Conservation (phyloP, 2,888 invertebrate species). For the Melipona beecheii region DNA sequence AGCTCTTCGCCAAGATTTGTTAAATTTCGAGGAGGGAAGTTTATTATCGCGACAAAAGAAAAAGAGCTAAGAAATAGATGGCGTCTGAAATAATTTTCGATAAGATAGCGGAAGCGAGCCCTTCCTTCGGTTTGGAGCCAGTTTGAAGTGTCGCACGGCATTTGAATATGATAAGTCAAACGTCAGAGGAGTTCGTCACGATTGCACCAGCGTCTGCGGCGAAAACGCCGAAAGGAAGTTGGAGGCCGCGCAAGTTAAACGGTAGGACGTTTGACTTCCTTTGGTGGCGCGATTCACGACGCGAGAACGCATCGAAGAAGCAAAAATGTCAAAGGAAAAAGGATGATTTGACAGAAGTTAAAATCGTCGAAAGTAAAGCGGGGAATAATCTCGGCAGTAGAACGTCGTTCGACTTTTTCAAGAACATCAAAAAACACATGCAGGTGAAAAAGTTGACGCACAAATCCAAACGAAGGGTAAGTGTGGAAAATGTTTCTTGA, state of each 20-base stretch:
- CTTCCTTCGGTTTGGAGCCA: slow-evolving; percentile 23
- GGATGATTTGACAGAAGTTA: slow-evolving; percentile 41
- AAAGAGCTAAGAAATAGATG: slow-evolving; percentile 51
- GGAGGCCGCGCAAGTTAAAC: slow-evolving; percentile 65
- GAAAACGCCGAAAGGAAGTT: slow-evolving; percentile 45
- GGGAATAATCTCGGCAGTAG: slow-evolving; percentile 54
- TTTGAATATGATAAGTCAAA: slow-evolving; percentile 60
- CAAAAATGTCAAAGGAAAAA: slow-evolving; percentile 40
- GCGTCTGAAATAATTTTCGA: slow-evolving; percentile 50
- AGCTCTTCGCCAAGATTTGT: not conserved
- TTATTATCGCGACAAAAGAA: slow-evolving; percentile 7
- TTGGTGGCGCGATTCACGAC: slow-evolving; percentile 61
- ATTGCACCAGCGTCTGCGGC: slow-evolving; percentile 32
- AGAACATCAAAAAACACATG: slow-evolving; percentile 72
- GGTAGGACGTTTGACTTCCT: slow-evolving; percentile 66
- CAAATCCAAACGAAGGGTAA: slow-evolving; percentile 74
- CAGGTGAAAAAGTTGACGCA: slow-evolving; percentile 68
- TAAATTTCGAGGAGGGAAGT: slow-evolving; percentile 9
- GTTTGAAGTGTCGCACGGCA: slow-evolving; percentile 32
- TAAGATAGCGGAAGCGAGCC: slow-evolving; percentile 46
- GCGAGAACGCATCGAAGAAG: slow-evolving; percentile 31
- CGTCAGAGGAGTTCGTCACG: slow-evolving; percentile 52
- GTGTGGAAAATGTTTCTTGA: not conserved
- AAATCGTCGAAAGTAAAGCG: slow-evolving; percentile 42
- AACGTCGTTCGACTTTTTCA: slow-evolving; percentile 68